Evolutionary conservation across 2,113 vertebrate genomes (phyloP), one percentile per base, ranked within the genome.

Genomic region (Oenanthe oenanthe): DNA sequence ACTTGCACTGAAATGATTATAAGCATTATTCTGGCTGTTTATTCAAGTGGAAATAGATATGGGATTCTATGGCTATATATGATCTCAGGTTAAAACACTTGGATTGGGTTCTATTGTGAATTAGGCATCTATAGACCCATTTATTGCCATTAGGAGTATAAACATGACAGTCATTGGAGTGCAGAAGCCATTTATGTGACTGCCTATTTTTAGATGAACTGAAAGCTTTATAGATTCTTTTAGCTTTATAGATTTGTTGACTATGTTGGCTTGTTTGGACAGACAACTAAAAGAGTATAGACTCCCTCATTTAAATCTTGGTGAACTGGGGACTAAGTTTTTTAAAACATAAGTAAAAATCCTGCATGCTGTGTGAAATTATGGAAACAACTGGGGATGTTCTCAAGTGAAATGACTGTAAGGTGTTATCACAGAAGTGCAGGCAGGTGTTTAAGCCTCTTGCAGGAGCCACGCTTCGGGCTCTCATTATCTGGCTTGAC

Each of bases 391-490:
- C 43, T n/a, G 38, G 22, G 60, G 29, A 66, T 67, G 51, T 84
- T 80, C 67, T 70, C 5, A 1, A 92, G 47, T 62, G 34, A 71
- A 86, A 80, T 77, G 62, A 84, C 8, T 77, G 50, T 40, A 77
- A 84, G 38, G 75, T 74, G 79, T 92, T 95, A 95, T 97, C 92
- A 94, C 47, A 88, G 68, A 88, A 62, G 56, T 4, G 9, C 94
- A 97, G 95, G 72, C 88, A 94, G 88, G 83, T 86, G 85, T 71
- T 89, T 85, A 93, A 96, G 62, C 43, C 31, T 75, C 85, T 66
- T 90, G 76, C 53, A 74, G 68, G 63, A 92, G 67, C 77, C 88
- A 92, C 4, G 1, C 63, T 93, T 54, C 1, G 12, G 29, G 79
- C 0, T 3, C 60, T 92, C 60, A 66, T 88, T 92, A 63, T 77